Percentiles rank a stretch among this genome's conserved stretches.
phyloP scores from a whole-genome alignment of 2,797 vertebrate species.

The Pelochelys cantorii region DNA sequence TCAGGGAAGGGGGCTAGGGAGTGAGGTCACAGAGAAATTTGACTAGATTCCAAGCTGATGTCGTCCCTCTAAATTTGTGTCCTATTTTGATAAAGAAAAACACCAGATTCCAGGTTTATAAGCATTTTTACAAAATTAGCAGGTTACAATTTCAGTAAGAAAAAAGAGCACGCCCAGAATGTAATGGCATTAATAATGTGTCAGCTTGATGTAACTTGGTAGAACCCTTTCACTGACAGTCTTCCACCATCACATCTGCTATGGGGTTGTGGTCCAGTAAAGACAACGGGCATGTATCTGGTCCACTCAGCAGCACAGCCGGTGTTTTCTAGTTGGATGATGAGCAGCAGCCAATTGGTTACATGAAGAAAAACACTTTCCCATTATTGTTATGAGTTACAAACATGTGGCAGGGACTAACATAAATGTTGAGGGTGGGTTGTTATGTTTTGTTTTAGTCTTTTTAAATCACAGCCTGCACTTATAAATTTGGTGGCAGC shows the following conservation, averaged over 20 bases:
- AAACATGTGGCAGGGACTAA: neutral
- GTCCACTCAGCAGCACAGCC: neutral
- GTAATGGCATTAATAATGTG: accelerated
- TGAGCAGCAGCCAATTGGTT: accelerated
- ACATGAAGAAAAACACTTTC: neutral
- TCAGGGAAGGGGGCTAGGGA: too few species aligned
- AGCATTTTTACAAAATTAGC: neutral
- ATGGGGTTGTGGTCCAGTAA: neutral
- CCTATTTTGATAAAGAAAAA: neutral
- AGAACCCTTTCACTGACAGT: accelerated
- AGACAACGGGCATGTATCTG: accelerated
- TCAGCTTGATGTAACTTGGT: neutral
- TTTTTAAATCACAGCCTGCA: neutral
- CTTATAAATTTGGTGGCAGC: neutral
- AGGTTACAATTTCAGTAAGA: neutral
- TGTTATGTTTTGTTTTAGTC: neutral
- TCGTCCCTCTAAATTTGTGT: neutral
- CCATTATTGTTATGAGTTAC: neutral
- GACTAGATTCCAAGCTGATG: neutral
- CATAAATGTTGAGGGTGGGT: neutral
- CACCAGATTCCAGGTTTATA: neutral
- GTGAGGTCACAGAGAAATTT: neutral
- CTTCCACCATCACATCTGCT: neutral
- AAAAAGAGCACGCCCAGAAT: neutral
- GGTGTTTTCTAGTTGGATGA: neutral